Conservation (phyloP, 2,888 invertebrate genomes). For the Rotaria socialis region DNA sequence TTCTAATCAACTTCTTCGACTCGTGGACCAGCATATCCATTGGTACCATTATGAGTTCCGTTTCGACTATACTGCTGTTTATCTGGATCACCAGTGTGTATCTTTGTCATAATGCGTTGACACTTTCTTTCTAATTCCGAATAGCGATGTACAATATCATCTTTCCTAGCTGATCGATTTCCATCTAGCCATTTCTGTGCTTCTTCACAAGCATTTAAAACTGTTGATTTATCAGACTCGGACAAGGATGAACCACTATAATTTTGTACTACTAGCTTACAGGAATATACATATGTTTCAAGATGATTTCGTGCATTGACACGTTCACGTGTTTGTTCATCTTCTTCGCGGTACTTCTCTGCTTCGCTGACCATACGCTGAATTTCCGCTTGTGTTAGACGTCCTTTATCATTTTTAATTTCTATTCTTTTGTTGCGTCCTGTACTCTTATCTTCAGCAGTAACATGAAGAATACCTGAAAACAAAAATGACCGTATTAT, state of each 20-base stretch:
- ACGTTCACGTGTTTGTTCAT: constrained; percentile 47
- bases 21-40: not conserved
- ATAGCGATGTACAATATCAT: constrained; percentile 34
- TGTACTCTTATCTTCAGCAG: constrained; percentile 76
- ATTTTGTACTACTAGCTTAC: constrained; percentile 84
- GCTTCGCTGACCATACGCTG: constrained; percentile 74
- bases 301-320: constrained; percentile 49
- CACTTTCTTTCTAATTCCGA: constrained; percentile 36
- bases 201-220: constrained; percentile 80
- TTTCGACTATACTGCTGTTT: not conserved
- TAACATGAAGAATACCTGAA: constrained; percentile 76
- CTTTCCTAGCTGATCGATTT: constrained; percentile 55
- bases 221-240: constrained; percentile 74
- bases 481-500: too few relatives aligned
- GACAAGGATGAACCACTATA: constrained; percentile 87
- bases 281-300: constrained; percentile 65
- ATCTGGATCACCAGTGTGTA: not conserved
- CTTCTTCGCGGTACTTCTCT: constrained; percentile 48
- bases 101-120: constrained; percentile 42
- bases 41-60: too few relatives aligned
- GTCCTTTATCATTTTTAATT: constrained; percentile 72
- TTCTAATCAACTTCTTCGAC: constrained; percentile 20
- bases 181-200: constrained; percentile 69
- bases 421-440: constrained; percentile 62
- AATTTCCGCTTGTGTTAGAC: constrained; percentile 85